Evolutionary conservation across 2,113 vertebrate species (phyloP).

Genomic region (Pitta sordida): DNA sequence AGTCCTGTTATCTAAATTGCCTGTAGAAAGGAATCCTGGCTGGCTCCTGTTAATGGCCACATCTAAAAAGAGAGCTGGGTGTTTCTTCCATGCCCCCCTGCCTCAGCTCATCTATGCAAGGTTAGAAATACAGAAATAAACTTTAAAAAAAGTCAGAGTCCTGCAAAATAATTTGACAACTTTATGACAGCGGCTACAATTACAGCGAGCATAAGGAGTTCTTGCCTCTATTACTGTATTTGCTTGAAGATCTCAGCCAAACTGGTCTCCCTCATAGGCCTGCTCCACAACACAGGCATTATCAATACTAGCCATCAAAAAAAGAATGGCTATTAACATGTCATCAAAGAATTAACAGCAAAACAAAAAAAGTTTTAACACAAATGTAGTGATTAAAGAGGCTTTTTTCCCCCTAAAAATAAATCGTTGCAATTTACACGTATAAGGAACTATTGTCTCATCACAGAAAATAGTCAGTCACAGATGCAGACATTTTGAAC

Average conservation of each 20-base stretch:
- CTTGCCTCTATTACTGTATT: background rate
- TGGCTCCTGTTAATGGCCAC: background rate
- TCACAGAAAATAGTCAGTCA: fast-evolving
- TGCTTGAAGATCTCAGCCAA: background rate
- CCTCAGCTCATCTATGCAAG: no score
- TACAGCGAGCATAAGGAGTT: background rate
- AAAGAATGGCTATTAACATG: background rate
- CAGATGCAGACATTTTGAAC: background rate
- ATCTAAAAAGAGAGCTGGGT: fast-evolving
- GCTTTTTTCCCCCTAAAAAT: no score
- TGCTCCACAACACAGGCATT: background rate
- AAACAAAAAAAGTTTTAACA: background rate
- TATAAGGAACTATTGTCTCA: background rate
- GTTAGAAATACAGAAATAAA: background rate
- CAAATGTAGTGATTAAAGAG: background rate
- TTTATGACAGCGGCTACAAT: background rate
- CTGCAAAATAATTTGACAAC: background rate
- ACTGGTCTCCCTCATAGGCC: background rate
- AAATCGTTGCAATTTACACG: background rate
- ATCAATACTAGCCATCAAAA: background rate
- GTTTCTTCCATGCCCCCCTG: background rate
- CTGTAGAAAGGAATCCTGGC: background rate
- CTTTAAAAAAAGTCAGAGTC: background rate
- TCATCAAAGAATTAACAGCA: background rate
- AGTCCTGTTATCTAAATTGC: fast-evolving